These are phyloP conservation scores for Phycodurus eques DNA, from an alignment of 2,113 vertebrate genomes.

Conservation along the genomic window DNA sequence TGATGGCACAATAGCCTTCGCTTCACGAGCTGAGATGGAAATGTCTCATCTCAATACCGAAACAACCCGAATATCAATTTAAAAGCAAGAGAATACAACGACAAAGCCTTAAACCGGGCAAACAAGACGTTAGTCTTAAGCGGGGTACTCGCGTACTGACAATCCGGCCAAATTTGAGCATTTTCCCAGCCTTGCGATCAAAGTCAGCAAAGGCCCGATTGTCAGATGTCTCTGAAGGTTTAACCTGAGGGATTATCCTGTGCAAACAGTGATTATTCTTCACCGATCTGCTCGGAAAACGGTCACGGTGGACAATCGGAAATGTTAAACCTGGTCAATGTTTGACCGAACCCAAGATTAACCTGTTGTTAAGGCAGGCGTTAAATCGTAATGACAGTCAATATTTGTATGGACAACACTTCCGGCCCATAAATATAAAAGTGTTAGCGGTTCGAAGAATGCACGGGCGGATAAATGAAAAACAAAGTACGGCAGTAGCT, in stretches of 20 bases:
- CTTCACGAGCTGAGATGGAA: slow-evolving; percentile 8
- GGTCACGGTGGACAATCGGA: background rate
- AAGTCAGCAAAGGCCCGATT: background rate
- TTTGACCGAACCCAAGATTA: background rate
- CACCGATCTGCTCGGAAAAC: background rate
- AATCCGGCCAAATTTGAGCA: background rate
- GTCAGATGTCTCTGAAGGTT: no score
- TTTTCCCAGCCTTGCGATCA: no score
- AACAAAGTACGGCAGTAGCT: background rate
- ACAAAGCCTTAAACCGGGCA: background rate
- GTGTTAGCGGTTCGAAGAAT: no score
- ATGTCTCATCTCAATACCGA: slow-evolving; percentile 21
- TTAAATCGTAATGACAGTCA: background rate
- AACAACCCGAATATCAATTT: background rate
- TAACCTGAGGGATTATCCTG: no score
- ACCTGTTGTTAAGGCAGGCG: no score
- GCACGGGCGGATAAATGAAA: background rate
- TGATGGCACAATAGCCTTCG: slow-evolving; percentile 21
- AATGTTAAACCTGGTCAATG: background rate
- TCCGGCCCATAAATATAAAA: background rate
- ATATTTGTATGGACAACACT: background rate
- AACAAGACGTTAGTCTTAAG: background rate
- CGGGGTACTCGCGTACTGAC: background rate
- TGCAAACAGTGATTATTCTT: background rate
- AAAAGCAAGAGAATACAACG: background rate